Conservation (phyloP, 2,113 vertebrate species). For the Chloroceryle aenea region DNA sequence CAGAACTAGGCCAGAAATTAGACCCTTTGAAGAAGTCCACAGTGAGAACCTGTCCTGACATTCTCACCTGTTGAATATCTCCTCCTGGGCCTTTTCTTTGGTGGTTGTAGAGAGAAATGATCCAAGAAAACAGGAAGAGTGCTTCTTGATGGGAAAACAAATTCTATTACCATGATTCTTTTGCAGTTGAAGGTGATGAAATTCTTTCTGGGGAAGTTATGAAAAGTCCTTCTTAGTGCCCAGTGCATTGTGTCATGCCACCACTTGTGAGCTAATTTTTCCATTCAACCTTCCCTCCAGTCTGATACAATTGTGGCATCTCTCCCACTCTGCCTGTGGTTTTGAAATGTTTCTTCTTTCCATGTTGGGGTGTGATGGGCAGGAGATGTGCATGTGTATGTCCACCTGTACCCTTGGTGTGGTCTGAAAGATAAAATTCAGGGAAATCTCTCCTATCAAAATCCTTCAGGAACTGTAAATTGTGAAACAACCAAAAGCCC, state of each 20-base stretch:
- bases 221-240: background rate
- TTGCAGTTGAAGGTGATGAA: background rate
- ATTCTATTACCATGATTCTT: background rate
- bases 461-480: background rate
- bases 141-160: accelerated
- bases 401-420: background rate
- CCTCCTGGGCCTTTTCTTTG: background rate
- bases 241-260: accelerated
- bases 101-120: background rate
- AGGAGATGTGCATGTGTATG: background rate
- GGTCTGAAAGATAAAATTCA: background rate
- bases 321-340: background rate
- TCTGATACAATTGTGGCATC: background rate
- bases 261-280: background rate
- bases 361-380: background rate
- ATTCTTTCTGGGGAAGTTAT: background rate
- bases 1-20: background rate
- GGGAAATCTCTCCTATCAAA: background rate
- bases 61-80: background rate
- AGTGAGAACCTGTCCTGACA: background rate
- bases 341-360: conserved; percentile 12
- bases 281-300: background rate
- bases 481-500: background rate
- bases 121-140: background rate
- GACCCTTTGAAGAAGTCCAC: background rate